A percentile compares a stretch with the other conserved stretches of the same genome.
phyloP scores from a whole-genome alignment of 2,113 vertebrate species.

The Apodemus speciosus region DNA sequence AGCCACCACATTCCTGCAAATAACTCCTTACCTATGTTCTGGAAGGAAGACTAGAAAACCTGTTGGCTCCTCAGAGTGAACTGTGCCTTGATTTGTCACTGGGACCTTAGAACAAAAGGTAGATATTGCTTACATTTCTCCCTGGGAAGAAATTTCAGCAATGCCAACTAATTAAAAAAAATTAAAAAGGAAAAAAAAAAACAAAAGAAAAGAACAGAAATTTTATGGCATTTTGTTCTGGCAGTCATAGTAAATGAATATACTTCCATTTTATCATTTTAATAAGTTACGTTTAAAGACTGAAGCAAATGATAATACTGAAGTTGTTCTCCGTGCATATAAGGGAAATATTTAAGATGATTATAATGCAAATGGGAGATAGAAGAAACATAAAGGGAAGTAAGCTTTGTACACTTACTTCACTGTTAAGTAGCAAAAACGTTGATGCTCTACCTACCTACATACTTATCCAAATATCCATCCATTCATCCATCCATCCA shows the following conservation, averaged over 20 bases:
- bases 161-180: neutral
- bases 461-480: neutral
- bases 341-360: neutral
- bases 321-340: neutral
- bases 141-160: neutral
- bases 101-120: neutral
- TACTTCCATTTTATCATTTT: conserved; percentile 24
- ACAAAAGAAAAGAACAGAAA: neutral
- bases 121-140: neutral
- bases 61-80: neutral
- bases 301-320: conserved; percentile 31
- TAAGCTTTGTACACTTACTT: neutral
- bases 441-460: neutral
- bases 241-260: neutral
- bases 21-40: neutral
- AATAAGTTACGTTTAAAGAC: conserved; percentile 35
- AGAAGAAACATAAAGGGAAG: neutral
- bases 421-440: conserved; percentile 18
- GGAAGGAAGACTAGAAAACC: neutral
- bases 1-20: neutral
- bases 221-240: neutral
- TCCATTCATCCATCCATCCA: no score
- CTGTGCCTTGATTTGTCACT: neutral
- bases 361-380: conserved; percentile 22
- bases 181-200: neutral